A percentile compares a stretch with the other conserved stretches of the same genome.
Conservation (phyloP, 2,888 invertebrate genomes). For the Lutraria lutraria region DNA sequence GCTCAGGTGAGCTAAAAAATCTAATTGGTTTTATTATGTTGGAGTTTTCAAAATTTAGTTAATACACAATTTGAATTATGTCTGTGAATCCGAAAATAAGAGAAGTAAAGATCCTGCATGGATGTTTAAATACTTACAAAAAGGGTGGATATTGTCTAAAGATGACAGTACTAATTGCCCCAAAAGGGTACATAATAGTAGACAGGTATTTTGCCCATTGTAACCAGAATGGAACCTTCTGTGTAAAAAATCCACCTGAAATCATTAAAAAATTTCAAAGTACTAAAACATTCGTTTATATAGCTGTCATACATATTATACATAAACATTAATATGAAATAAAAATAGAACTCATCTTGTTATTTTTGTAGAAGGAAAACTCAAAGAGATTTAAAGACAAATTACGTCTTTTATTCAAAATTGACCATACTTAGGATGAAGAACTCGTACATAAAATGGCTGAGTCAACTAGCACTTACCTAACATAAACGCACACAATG, state of each 20-base stretch:
- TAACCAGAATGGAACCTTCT: slow-evolving; percentile 73
- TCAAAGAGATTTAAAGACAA: not conserved
- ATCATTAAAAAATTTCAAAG: slow-evolving; percentile 77
- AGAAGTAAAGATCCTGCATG: no score
- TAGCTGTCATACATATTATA: no score
- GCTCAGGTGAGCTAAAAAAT: no score
- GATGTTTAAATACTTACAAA: slow-evolving; percentile 88
- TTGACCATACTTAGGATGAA: no score
- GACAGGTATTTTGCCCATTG: slow-evolving; percentile 74
- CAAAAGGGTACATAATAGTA: slow-evolving; percentile 91
- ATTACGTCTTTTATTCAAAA: not conserved
- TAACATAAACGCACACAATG: slow-evolving; percentile 91
- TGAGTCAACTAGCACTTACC: slow-evolving; percentile 65
- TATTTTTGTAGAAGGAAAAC: not conserved
- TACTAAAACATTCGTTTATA: no score
- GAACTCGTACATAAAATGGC: no score
- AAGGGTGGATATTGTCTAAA: slow-evolving; percentile 91
- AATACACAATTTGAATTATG: no score
- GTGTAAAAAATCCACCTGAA: slow-evolving; percentile 77
- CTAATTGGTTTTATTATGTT: no score
- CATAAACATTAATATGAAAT: no score
- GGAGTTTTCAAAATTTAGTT: no score
- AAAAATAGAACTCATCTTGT: no score
- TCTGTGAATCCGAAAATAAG: no score
- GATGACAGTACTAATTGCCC: slow-evolving; percentile 93